These are phyloP conservation scores for Pachypanchax playfairii DNA, from an alignment of 2,113 vertebrate genomes.

Conservation along the genomic window DNA sequence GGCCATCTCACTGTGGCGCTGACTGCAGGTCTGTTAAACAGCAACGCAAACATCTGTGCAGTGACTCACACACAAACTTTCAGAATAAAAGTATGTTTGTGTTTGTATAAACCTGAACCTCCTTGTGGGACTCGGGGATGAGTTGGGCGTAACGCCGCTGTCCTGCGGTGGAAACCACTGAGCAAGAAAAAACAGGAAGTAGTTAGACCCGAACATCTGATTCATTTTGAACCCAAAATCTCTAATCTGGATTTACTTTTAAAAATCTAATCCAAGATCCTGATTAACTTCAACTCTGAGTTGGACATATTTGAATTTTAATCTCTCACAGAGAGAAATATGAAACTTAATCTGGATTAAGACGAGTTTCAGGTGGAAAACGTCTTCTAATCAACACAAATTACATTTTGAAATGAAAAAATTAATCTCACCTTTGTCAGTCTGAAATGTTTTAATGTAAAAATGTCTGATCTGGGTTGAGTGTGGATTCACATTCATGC, in stretches of 20 bases:
- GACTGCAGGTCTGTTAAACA: constrained; percentile 67
- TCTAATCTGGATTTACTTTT: too few species aligned
- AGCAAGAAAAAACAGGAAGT: constrained; percentile 1
- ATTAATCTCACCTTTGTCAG: too few species aligned
- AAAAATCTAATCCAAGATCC: not conserved
- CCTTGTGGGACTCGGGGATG: constrained; percentile 79
- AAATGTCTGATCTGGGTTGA: not conserved
- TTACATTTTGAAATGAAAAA: not conserved
- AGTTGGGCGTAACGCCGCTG: constrained; percentile 81
- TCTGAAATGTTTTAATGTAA: too few species aligned
- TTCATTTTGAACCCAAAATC: not conserved
- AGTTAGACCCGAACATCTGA: not conserved
- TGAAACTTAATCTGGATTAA: not conserved
- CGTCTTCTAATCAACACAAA: not conserved
- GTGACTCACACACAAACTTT: not conserved
- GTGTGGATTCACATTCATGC: too few species aligned
- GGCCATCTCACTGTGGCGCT: constrained; percentile 75
- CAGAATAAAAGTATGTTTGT: not conserved
- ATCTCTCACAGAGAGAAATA: too few species aligned
- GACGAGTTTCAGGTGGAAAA: not conserved
- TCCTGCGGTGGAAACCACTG: constrained; percentile 78
- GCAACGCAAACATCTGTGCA: not conserved
- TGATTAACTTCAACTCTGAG: too few species aligned
- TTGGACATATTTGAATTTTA: too few species aligned
- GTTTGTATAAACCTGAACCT: constrained; percentile 68